A percentile compares a stretch with the other conserved stretches of the same genome.
These are phyloP conservation scores for Leptarthrus brevirostris DNA, from an alignment of 2,888 invertebrate species.

Conservation along the genomic window DNA sequence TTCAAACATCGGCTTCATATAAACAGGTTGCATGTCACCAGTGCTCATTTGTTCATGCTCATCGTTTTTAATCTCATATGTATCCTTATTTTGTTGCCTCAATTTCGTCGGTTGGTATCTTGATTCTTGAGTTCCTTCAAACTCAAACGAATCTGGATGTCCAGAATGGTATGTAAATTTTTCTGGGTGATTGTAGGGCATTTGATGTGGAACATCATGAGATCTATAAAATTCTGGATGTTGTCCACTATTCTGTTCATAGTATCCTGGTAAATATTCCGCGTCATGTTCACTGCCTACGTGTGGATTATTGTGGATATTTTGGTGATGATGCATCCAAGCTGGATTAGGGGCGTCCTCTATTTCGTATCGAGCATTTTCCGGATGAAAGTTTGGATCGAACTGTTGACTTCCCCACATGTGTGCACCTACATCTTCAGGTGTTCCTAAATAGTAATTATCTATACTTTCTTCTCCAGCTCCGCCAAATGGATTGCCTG, in stretches of 20 bases:
- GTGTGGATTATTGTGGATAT: background rate
- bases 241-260: background rate
- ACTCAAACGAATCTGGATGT: slow-evolving; percentile 8
- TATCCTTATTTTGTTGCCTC: background rate
- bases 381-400: slow-evolving; percentile 4
- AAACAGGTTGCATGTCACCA: background rate
- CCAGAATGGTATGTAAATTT: background rate
- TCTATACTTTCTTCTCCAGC: slow-evolving; percentile 7
- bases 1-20: background rate
- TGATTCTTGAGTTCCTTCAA: slow-evolving; percentile 7
- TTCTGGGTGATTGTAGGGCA: background rate
- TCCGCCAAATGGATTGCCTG: slow-evolving; percentile 8
- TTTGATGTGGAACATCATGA: background rate
- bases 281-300: background rate
- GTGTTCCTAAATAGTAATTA: slow-evolving; percentile 12
- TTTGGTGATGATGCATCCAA: background rate
- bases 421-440: slow-evolving; percentile 11
- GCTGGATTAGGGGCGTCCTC: background rate
- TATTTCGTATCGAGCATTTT: background rate
- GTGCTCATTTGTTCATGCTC: background rate
- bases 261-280: background rate
- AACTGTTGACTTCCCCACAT: slow-evolving; percentile 24
- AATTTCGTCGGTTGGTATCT: background rate
- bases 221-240: background rate
- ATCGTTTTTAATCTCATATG: background rate